Conservation (phyloP, 2,113 vertebrate genomes). For the Acinonyx jubatus region DNA sequence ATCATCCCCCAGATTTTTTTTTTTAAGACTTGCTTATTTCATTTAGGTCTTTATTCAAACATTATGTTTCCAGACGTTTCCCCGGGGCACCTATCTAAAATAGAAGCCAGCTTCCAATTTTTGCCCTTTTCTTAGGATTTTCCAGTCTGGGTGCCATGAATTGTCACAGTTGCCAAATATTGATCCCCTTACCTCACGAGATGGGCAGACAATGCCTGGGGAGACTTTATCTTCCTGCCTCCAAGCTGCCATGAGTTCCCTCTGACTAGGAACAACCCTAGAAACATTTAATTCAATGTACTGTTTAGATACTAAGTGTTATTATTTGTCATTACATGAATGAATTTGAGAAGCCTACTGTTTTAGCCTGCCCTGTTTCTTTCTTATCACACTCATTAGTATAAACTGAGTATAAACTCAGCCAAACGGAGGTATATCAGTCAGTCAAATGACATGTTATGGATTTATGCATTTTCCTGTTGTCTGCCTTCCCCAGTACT, state of each 20-base stretch:
- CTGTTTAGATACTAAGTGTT: not conserved
- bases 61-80: not conserved
- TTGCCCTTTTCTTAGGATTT: not conserved
- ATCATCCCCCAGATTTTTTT: not conserved
- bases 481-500: not conserved
- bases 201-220: not conserved
- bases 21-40: not conserved
- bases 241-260: not conserved
- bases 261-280: not conserved
- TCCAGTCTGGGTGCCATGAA: not conserved
- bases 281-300: not conserved
- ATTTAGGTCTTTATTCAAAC: not conserved
- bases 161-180: not conserved
- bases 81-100: not conserved
- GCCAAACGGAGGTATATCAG: not conserved
- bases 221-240: not conserved
- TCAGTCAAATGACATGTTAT: not conserved
- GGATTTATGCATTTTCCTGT: not conserved
- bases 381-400: not conserved
- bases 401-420: not conserved
- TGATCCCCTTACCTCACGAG: not conserved
- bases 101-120: not conserved
- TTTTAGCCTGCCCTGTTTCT: not conserved
- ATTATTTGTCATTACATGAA: not conserved
- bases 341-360: not conserved